Percentiles rank a stretch among this genome's conserved stretches.
Conservation (phyloP, 2,888 invertebrate species). For the Chalcis sispes region DNA sequence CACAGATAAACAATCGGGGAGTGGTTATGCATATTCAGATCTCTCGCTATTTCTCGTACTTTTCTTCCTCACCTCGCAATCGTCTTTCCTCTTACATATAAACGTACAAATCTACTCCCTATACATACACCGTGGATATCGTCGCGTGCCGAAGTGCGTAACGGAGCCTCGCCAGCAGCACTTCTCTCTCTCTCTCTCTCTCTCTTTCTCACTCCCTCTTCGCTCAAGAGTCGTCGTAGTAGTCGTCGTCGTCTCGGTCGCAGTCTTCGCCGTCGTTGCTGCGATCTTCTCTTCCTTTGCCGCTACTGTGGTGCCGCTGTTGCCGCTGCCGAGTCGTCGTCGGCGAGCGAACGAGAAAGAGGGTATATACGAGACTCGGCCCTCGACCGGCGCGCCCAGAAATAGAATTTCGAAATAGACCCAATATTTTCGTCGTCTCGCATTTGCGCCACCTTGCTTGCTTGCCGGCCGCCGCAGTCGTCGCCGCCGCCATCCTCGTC, state of each 20-base stretch:
- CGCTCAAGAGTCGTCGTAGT: slow-evolving; percentile 31
- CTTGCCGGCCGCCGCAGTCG: slow-evolving; percentile 20
- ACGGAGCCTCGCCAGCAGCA: slow-evolving; percentile 29
- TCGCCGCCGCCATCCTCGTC: slow-evolving; percentile 22
- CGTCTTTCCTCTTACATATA: neutral
- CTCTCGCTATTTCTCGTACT: neutral
- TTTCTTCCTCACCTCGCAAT: neutral
- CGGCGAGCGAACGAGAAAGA: slow-evolving; percentile 38
- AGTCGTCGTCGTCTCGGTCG: slow-evolving; percentile 50
- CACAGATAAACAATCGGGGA: too few relatives aligned
- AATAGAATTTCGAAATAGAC: slow-evolving; percentile 76
- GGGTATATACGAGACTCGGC: slow-evolving; percentile 59
- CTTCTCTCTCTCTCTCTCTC: slow-evolving; percentile 43
- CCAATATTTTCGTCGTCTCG: slow-evolving; percentile 76
- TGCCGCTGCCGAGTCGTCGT: slow-evolving; percentile 9
- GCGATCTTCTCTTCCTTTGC: slow-evolving; percentile 60
- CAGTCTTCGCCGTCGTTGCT: slow-evolving; percentile 53
- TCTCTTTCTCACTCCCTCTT: slow-evolving; percentile 36
- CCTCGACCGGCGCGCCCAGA: slow-evolving; percentile 72
- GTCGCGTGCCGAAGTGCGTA: slow-evolving; percentile 42
- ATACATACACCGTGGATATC: slow-evolving; percentile 19
- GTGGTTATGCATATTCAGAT: too few relatives aligned
- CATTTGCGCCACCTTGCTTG: slow-evolving; percentile 73
- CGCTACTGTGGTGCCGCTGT: slow-evolving; percentile 23
- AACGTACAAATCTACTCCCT: too few relatives aligned